phyloP scores from a whole-genome alignment of 2,888 invertebrate genomes.

The Agrochola macilenta region DNA sequence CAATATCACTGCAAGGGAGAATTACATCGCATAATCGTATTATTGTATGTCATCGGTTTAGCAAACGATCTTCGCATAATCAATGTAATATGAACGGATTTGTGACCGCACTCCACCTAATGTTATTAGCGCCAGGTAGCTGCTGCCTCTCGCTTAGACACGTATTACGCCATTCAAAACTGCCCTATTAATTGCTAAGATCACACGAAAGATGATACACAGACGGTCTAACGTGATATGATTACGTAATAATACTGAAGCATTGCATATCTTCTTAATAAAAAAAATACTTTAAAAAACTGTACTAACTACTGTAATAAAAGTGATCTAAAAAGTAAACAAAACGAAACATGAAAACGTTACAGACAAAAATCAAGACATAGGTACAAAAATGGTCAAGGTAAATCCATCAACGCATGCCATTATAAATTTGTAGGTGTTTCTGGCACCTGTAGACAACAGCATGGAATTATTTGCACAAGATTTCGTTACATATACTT shows the following conservation, averaged over 20 bases:
- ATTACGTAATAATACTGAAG: neutral
- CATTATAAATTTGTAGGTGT: no score
- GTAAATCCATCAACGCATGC: no score
- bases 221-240: neutral
- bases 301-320: no score
- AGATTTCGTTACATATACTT: neutral
- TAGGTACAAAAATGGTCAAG: no score
- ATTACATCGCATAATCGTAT: slow-evolving; percentile 4
- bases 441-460: neutral
- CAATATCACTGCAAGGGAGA: neutral
- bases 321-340: no score
- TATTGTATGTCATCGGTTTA: neutral
- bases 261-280: neutral
- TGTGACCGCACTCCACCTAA: slow-evolving; percentile 5
- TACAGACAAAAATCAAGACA: no score
- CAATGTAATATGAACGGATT: slow-evolving; percentile 16
- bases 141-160: neutral
- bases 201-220: neutral
- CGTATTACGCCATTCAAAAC: neutral
- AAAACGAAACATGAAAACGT: no score
- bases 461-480: neutral
- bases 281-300: no score
- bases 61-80: slow-evolving; percentile 2
- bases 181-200: slow-evolving; percentile 8
- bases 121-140: slow-evolving; percentile 5